Evolutionary conservation across 2,113 vertebrate genomes (phyloP).

Genomic region (Lontra canadensis): DNA sequence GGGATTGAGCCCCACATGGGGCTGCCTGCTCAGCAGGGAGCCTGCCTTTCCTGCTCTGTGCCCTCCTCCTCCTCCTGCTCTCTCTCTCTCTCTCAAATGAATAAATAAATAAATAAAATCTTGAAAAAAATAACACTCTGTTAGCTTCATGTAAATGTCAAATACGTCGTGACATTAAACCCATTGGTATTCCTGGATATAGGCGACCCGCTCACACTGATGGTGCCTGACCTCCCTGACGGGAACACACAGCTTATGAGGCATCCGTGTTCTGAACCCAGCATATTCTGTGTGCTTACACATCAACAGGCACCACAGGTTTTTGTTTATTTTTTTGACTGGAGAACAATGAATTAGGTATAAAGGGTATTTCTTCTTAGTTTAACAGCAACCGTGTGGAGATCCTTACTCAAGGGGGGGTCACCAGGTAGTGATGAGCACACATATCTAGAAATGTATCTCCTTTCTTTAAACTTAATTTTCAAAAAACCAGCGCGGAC

Average conservation of each 20-base stretch:
- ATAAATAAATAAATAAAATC: not conserved
- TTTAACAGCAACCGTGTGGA: not conserved
- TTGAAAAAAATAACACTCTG: not conserved
- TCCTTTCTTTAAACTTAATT: not conserved
- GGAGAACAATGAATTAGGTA: not conserved
- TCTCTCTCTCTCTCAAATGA: too few species aligned
- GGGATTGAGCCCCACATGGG: not conserved
- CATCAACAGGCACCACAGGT: not conserved
- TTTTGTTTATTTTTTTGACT: not conserved
- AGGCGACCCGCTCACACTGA: too few species aligned
- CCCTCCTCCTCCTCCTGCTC: not conserved
- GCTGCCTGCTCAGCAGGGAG: not conserved
- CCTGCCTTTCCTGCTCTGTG: not conserved
- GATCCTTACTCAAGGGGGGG: too few species aligned
- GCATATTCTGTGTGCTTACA: not conserved
- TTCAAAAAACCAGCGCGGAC: not conserved
- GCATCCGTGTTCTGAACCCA: not conserved
- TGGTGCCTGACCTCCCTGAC: not conserved
- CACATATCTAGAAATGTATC: fast-evolving
- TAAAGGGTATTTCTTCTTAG: not conserved
- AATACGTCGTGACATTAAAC: not conserved
- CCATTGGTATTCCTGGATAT: not conserved
- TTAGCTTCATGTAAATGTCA: slow-evolving; percentile 4
- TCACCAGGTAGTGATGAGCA: not conserved
- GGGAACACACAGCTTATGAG: not conserved